phyloP scores from a whole-genome alignment of 2,888 invertebrate genomes.

The Acleris literana region DNA sequence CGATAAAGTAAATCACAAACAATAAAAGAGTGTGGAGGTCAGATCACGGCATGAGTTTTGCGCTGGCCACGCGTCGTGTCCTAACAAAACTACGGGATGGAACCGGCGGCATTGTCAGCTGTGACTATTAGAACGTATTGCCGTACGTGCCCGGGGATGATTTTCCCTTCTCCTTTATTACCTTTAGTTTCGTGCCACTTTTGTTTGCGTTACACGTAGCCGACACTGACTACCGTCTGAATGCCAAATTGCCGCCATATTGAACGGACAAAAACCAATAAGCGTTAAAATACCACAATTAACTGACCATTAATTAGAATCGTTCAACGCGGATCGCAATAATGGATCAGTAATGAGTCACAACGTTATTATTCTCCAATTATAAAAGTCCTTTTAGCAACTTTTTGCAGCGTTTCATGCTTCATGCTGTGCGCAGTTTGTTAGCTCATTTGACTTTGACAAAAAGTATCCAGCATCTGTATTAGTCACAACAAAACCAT shows the following conservation, averaged over 20 bases:
- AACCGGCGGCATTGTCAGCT: conserved; percentile 62
- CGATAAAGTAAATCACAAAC: neutral
- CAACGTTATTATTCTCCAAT: conserved; percentile 44
- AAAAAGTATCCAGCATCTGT: conserved; percentile 2
- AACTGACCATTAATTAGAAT: conserved; percentile 51
- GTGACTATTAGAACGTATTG: conserved; percentile 77
- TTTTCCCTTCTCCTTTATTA: conserved; percentile 64
- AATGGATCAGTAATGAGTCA: conserved; percentile 50
- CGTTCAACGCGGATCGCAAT: conserved; percentile 50
- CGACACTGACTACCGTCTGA: conserved; percentile 53
- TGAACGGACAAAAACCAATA: conserved; percentile 49
- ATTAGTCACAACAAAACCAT: conserved; percentile 32
- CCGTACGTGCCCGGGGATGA: conserved; percentile 70
- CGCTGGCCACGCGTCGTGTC: conserved; percentile 63
- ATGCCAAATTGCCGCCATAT: conserved; percentile 56
- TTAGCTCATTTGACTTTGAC: too few relatives aligned
- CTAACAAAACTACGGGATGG: conserved; percentile 73
- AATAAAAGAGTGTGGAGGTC: conserved; percentile 37
- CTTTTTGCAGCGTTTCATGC: neutral
- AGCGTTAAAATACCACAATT: conserved; percentile 49
- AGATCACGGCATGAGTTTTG: conserved; percentile 60
- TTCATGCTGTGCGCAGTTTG: too few relatives aligned
- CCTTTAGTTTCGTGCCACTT: conserved; percentile 68
- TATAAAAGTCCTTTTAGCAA: conserved; percentile 13
- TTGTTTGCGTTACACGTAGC: conserved; percentile 69